Percentiles rank a stretch among this genome's conserved stretches.
phyloP scores from a whole-genome alignment of 1,140 invertebrate genomes.

The Condylostylus longicornis region DNA sequence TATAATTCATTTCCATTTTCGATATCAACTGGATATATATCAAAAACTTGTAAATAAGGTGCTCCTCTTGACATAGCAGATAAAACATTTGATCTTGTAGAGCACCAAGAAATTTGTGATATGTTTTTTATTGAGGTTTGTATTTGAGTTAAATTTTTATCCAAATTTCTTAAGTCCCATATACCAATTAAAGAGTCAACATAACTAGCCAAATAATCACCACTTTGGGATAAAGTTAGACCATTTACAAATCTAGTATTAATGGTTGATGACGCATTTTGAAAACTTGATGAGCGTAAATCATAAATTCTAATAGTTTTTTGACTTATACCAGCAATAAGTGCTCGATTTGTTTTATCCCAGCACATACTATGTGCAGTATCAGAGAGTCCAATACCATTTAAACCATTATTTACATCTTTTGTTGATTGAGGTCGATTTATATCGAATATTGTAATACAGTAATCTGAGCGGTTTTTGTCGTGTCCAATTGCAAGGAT shows the following conservation, averaged over 20 bases:
- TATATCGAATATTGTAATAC: conserved; percentile 70
- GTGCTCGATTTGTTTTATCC: conserved; percentile 58
- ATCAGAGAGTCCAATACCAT: conserved; percentile 54
- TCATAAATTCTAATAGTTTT: conserved; percentile 85
- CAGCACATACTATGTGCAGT: conserved; percentile 70
- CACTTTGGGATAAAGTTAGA: conserved; percentile 58
- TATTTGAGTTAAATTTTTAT: conserved; percentile 63
- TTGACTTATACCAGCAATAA: conserved; percentile 75
- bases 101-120: conserved; percentile 71
- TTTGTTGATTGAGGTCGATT: conserved; percentile 21
- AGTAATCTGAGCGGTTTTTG: conserved; percentile 69
- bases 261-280: conserved; percentile 34
- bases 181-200: conserved; percentile 64
- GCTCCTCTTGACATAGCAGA: conserved; percentile 27
- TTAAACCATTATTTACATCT: conserved; percentile 13
- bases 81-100: conserved; percentile 40
- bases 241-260: conserved; percentile 72
- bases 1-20: conserved; percentile 22
- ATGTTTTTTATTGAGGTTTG: conserved; percentile 54
- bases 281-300: conserved; percentile 36
- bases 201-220: conserved; percentile 66
- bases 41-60: conserved; percentile 23
- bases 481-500: conserved; percentile 73
- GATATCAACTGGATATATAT: conserved; percentile 24
- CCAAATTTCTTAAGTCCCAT: conserved; percentile 79